Base-by-base conservation (phyloP, 2,888 invertebrate species). In the Thera obeliscata region DNA sequence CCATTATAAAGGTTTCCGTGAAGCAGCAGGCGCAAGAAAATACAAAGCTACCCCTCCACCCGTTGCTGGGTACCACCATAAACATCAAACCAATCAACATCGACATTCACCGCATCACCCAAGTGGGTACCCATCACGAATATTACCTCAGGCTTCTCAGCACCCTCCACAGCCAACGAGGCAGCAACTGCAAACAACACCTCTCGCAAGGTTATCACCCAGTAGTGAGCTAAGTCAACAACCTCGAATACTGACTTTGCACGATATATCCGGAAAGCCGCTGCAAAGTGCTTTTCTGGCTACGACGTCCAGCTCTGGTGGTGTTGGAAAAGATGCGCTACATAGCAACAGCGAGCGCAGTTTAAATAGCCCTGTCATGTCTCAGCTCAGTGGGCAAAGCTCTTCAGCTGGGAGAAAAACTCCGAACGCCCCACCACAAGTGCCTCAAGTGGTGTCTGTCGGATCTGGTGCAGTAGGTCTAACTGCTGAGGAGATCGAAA, bases 1-100 rank as follows among this genome's bases (percentile, higher is more conserved):
- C 81, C 99, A 99, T 86, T 99, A 99, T 85, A 98, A 98, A 93
- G 98, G 97, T 9, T 98, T 98, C 86, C 94, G 98, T 38, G 98
- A 98, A 90, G 96, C 96, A 57, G 96, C 95, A 2, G 97, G 97
- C 1, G 95, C 97, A 70, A 94, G 98, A 56, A 98, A 98, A 87
- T 98, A 98, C 84, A 98, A 98, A 89, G 96, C 97, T 2, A 97
- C 97, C 2, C 97, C 97, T 3, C 97, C 97, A 0, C 96, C 96
- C 0, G 95, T 96, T 2, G 95, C 96, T 1, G 95, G 96, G 4
- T 97, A 97, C 79, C 95, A 95, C 49, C 97, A 97, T 79, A 97
- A 97, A 78, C 97, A 97, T 81, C 95, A 95, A 77, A 94, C 95
- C 1, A 94, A 95, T 2, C 96, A 96, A 78, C 97, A 97, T 78